Evolutionary conservation across 2,888 invertebrate species (phyloP).

Genomic region (Scaptomyza cyrtandrae): DNA sequence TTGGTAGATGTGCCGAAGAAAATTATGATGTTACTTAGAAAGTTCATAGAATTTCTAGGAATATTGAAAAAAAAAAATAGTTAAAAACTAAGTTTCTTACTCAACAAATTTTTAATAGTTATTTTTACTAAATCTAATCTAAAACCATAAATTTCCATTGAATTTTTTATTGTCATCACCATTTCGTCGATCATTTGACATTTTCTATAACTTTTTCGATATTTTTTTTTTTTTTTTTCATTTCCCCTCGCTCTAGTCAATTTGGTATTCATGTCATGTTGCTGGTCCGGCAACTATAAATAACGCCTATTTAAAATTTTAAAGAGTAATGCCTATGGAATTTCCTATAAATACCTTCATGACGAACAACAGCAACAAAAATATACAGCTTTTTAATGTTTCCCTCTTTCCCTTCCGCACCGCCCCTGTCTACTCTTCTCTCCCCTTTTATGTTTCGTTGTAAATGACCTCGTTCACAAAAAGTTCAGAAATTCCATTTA

Average conservation of each 20-base stretch:
- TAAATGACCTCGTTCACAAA: constrained; percentile 78
- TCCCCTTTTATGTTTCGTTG: constrained; percentile 54
- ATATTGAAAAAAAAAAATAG: no score
- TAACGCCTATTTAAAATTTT: constrained; percentile 62
- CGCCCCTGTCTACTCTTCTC: constrained; percentile 8
- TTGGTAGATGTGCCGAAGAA: no score
- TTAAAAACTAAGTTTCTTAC: no score
- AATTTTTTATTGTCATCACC: constrained; percentile 32
- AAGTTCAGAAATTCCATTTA: constrained; percentile 76
- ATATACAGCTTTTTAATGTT: constrained; percentile 50
- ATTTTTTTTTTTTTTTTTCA: neutral
- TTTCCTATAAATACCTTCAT: constrained; percentile 76
- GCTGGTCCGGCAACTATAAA: constrained; percentile 59
- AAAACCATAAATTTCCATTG: neutral
- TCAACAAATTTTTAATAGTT: no score
- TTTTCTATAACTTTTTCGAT: neutral
- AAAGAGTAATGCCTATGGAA: constrained; percentile 71
- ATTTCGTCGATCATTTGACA: constrained; percentile 36
- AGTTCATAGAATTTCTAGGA: no score
- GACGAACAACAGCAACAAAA: constrained; percentile 52
- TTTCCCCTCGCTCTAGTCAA: constrained; percentile 3
- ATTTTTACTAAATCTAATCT: no score
- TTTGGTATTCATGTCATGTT: constrained; percentile 62
- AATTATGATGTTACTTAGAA: no score
- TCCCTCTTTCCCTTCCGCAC: constrained; percentile 16